These are phyloP conservation scores for Calyptommatus sinebrachiatus DNA, from an alignment of 2,113 vertebrate genomes.

Conservation along the genomic window DNA sequence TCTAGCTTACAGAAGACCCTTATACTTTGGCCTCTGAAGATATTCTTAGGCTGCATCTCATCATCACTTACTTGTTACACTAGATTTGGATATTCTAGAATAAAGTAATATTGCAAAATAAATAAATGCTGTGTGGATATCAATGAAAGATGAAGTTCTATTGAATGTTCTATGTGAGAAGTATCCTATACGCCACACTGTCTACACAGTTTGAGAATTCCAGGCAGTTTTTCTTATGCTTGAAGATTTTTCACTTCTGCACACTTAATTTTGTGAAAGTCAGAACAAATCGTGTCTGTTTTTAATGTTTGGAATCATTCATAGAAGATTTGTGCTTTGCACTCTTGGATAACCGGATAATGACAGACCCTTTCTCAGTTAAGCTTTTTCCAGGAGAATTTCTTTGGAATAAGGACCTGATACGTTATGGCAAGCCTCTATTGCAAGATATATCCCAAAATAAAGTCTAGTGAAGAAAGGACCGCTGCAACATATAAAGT, in stretches of 20 bases:
- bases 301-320: background rate
- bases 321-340: background rate
- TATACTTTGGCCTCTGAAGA: background rate
- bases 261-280: background rate
- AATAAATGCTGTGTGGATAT: background rate
- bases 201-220: background rate
- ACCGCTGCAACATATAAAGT: background rate
- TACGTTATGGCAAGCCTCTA: background rate
- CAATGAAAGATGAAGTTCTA: background rate
- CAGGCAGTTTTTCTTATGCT: background rate
- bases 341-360: background rate
- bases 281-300: background rate
- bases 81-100: too few relatives aligned
- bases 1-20: background rate
- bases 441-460: background rate
- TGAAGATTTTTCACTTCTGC: background rate
- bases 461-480: too few relatives aligned
- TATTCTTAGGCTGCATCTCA: background rate
- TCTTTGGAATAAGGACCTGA: too few relatives aligned
- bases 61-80: too few relatives aligned
- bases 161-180: background rate
- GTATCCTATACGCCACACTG: background rate
- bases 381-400: too few relatives aligned
- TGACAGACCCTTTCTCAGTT: background rate
- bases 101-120: too few relatives aligned